Evolutionary conservation across 2,888 invertebrate genomes (phyloP), one percentile per base, ranked within the genome.

Genomic region (Erynnis tages): DNA sequence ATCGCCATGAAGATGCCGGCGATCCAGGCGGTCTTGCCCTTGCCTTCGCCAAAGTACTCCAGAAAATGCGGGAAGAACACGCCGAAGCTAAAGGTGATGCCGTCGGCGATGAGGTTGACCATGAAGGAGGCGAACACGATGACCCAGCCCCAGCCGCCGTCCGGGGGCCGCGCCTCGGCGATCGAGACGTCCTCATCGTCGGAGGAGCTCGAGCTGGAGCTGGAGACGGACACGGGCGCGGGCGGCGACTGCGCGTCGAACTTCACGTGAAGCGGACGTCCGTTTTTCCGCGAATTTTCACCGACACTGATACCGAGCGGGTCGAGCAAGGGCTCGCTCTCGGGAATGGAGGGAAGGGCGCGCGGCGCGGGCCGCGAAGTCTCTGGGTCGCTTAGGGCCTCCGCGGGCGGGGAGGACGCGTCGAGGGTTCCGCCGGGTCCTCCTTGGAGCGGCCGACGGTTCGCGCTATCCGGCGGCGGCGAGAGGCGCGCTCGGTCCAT

Each of bases 61-160:
- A 96, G 90, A 68, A 98, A 95, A 71, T 96, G 95, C 1, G 95
- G 94, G 79, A 92, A 97, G 67, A 98, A 93, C 2, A 97, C 94
- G 49, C 98, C 98, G 79, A 97, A 97, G 59, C 96, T 96, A 84
- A 97, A 97, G 0, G 96, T 96, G 61, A 97, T 93, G 1, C 98
- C 98, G 76, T 98, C 98, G 30, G 96, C 96, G 66, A 98, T 96
- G 57, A 97, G 91, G 76, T 97, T 97, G 58, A 97, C 94, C 85
- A 97, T 91, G 76, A 98, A 97, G 0, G 96, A 94, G 16, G 96
- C 96, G 55, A 94, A 93, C 0, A 97, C 97, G 44, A 98, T 93
- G 21, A 97, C 94, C 97, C 97, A 98, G 3, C 97, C 97, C 94
- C 95, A 97, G 8, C 97, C 97, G 6, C 96, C 97, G 77, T 97